Percentiles rank a stretch among this genome's conserved stretches.
phyloP scores from a whole-genome alignment of 1,140 invertebrate species.

The Heliothis subflexa region DNA sequence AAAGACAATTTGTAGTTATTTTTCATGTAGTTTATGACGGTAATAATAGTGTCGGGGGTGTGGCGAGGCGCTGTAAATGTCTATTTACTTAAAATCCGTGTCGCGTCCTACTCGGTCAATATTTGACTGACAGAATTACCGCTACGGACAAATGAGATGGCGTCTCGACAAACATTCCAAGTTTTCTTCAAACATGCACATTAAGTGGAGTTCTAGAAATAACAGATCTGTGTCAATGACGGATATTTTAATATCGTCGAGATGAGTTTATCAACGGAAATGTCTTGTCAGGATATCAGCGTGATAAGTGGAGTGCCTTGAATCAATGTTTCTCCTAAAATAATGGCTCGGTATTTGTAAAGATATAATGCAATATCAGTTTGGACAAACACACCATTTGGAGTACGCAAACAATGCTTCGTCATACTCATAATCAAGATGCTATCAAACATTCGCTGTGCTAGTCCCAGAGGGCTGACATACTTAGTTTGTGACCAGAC shows the following conservation, averaged over 20 bases:
- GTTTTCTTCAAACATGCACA: slow-evolving; percentile 60
- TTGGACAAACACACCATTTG: slow-evolving; percentile 77
- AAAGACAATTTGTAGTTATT: slow-evolving; percentile 55
- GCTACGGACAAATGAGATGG: slow-evolving; percentile 79
- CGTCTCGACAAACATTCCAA: slow-evolving; percentile 60
- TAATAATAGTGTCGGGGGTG: slow-evolving; percentile 15
- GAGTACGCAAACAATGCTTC: slow-evolving; percentile 78
- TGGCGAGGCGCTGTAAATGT: slow-evolving; percentile 70
- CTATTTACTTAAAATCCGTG: slow-evolving; percentile 82
- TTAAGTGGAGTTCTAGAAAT: slow-evolving; percentile 48
- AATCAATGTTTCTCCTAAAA: slow-evolving; percentile 77
- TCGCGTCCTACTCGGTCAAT: slow-evolving; percentile 82
- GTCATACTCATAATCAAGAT: slow-evolving; percentile 67
- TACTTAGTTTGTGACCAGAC: slow-evolving; percentile 7
- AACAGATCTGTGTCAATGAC: slow-evolving; percentile 62
- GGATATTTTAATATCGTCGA: slow-evolving; percentile 54
- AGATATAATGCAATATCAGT: slow-evolving; percentile 71
- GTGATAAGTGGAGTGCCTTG: slow-evolving; percentile 74
- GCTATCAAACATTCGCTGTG: slow-evolving; percentile 56
- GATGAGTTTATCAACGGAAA: slow-evolving; percentile 62
- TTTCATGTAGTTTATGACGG: slow-evolving; percentile 57
- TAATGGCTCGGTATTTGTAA: slow-evolving; percentile 74
- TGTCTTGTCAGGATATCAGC: slow-evolving; percentile 66
- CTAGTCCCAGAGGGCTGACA: slow-evolving; percentile 25
- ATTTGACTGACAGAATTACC: slow-evolving; percentile 82